Percentiles rank a stretch among this genome's conserved stretches.
Evolutionary conservation across 1,140 invertebrate species (phyloP).

Genomic region (Tribolium madens): DNA sequence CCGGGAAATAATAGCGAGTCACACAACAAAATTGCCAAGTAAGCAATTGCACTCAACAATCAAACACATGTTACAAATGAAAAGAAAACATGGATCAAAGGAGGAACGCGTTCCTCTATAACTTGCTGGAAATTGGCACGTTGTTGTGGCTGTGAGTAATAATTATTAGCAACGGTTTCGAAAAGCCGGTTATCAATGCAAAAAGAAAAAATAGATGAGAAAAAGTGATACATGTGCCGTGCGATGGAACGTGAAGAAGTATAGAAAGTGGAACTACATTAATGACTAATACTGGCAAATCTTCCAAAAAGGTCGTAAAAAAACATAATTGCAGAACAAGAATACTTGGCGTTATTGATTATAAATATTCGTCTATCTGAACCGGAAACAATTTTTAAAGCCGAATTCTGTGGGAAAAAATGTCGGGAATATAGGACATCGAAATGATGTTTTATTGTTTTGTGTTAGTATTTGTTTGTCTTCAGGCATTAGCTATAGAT

Average conservation of each 20-base stretch:
- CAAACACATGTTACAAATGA: constrained; percentile 30
- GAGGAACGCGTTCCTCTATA: not conserved
- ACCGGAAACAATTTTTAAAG: too few relatives aligned
- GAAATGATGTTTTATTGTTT: too few relatives aligned
- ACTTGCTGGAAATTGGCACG: constrained; percentile 19
- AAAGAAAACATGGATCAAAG: constrained; percentile 26
- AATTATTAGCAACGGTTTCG: constrained; percentile 9
- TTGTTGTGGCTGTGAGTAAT: constrained; percentile 1
- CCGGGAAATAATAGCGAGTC: constrained; percentile 18
- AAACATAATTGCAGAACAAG: not conserved
- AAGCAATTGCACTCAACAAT: constrained; percentile 12
- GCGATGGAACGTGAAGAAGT: not conserved
- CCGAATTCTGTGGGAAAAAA: too few relatives aligned
- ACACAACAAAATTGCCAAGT: constrained; percentile 16
- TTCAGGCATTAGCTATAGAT: too few relatives aligned
- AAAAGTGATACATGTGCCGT: not conserved
- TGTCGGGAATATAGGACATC: too few relatives aligned
- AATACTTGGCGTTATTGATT: not conserved
- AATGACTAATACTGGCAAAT: not conserved
- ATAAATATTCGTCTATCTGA: too few relatives aligned
- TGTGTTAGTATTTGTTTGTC: too few relatives aligned
- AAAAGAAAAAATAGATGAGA: not conserved
- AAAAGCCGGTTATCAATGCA: not conserved
- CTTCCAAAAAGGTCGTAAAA: not conserved
- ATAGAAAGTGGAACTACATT: not conserved